Percentiles rank a stretch among this genome's conserved stretches.
Conservation (phyloP, 2,113 vertebrate genomes). For the Lethenteron camtschaticum region DNA sequence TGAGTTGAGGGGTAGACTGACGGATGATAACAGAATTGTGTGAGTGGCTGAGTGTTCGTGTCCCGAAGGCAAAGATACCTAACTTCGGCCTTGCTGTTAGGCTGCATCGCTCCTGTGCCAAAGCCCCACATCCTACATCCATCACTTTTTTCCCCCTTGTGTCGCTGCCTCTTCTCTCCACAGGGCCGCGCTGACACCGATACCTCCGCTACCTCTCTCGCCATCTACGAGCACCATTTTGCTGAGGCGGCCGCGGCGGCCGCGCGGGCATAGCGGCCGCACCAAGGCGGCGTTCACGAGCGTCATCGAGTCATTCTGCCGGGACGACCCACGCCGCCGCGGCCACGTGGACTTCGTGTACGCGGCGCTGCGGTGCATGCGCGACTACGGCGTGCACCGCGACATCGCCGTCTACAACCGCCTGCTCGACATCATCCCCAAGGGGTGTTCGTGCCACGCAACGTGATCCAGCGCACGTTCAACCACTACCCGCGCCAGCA, state of each 20-base stretch:
- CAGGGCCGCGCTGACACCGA: no score
- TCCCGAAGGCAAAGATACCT: no score
- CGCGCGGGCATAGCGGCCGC: slow-evolving; percentile 3
- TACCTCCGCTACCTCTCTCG: slow-evolving; percentile 7
- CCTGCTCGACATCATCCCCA: slow-evolving; percentile 56
- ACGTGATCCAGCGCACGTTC: slow-evolving; percentile 44
- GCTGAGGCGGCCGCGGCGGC: slow-evolving; percentile 12
- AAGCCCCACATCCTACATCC: no score
- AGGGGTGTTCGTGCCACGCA: slow-evolving; percentile 46
- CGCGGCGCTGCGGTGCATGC: slow-evolving; percentile 50
- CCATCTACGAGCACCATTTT: slow-evolving; percentile 27
- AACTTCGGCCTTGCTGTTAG: no score
- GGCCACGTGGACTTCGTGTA: slow-evolving; percentile 72
- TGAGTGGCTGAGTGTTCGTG: no score
- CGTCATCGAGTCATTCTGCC: slow-evolving; percentile 27
- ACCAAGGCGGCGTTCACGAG: slow-evolving; percentile 32
- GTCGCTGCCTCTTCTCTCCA: no score
- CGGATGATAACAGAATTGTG: no score
- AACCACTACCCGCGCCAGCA: slow-evolving; percentile 61
- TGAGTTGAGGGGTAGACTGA: no score
- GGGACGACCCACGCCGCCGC: slow-evolving; percentile 26
- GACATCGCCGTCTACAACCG: slow-evolving; percentile 47
- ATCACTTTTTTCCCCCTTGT: no score
- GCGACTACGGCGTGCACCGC: slow-evolving; percentile 36
- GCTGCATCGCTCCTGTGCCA: no score